These are phyloP conservation scores for Drosophila sordidapex DNA, from an alignment of 2,888 invertebrate genomes.

Conservation along the genomic window DNA sequence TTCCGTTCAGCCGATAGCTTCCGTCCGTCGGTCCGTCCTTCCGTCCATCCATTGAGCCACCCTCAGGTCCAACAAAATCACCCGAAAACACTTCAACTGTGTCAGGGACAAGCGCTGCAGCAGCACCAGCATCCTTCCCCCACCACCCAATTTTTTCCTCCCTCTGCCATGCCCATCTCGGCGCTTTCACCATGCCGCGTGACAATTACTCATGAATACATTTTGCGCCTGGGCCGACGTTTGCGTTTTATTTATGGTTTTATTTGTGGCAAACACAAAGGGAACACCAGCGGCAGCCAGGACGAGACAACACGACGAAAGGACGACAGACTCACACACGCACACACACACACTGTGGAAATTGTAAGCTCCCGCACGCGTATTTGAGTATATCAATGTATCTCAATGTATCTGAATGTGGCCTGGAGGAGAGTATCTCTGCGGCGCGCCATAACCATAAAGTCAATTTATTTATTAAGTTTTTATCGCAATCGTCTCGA, in stretches of 20 bases:
- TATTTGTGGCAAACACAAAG: constrained; percentile 79
- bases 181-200: constrained; percentile 52
- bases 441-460: constrained; percentile 75
- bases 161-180: neutral
- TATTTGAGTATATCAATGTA: constrained; percentile 43
- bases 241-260: constrained; percentile 81
- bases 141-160: neutral
- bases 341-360: constrained; percentile 18
- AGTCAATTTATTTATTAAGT: constrained; percentile 80
- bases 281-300: constrained; percentile 29
- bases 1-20: constrained; percentile 77
- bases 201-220: constrained; percentile 81
- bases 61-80: constrained; percentile 18
- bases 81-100: constrained; percentile 48
- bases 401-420: constrained; percentile 47
- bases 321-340: constrained; percentile 29
- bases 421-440: constrained; percentile 25
- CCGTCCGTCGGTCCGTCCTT: constrained; percentile 59
- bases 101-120: constrained; percentile 23
- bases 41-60: constrained; percentile 16
- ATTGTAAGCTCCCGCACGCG: constrained; percentile 40
- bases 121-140: constrained; percentile 5
- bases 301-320: constrained; percentile 13
- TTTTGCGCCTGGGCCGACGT: constrained; percentile 77
- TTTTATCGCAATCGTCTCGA: constrained; percentile 78